Evolutionary conservation across 2,797 vertebrate species (phyloP), one percentile per base, ranked within the genome.

Genomic region (Nasua narica): DNA sequence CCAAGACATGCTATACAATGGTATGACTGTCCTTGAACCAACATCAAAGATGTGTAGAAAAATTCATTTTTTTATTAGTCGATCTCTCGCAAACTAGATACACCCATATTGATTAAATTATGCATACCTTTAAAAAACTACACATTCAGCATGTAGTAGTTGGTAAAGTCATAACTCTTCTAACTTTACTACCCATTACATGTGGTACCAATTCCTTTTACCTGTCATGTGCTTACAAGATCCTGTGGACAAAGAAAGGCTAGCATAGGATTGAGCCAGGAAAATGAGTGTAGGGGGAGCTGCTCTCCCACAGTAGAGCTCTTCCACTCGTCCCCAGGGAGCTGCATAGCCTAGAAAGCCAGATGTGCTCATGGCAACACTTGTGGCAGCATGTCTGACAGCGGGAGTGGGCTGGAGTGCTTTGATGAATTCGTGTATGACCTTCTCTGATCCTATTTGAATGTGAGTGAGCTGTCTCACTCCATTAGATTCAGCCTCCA

Each of bases 81-180:
- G 3, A 35, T 96, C 40, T 85, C 95, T 94, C 60, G 72, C 92
- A 35, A 91, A 82, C 93, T 92, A 94, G 78, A 76, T 82, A 76
- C 35, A 84, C 62, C 81, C 37, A 11, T 72, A 93, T 95, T 12
- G 50, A 88, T 84, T 88, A 4, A 81, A 81, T 96, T 84, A 77
- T 84, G 76, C 43, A 48, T 86, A 72, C 60, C 37, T 96, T 95
- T 90, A 46, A 81, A 92, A 95, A 81, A 74, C 54, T 58, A 16
- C 29, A 21, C n/a, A 12, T 95, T 94, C 50, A 79, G 56, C 62
- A 48, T 92, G 14, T 27, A 62, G 86, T 69, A 58, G 43, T 65
- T 81, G 35, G 65, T 95, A 37, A 90, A 67, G 58, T 77, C 27
- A 35, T 46, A 16, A 84, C 27, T 86, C 60, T 92, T 21, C 54